These are phyloP conservation scores for Campopleginae sp. DNA, from an alignment of 2,888 invertebrate genomes.

Conservation along the genomic window DNA sequence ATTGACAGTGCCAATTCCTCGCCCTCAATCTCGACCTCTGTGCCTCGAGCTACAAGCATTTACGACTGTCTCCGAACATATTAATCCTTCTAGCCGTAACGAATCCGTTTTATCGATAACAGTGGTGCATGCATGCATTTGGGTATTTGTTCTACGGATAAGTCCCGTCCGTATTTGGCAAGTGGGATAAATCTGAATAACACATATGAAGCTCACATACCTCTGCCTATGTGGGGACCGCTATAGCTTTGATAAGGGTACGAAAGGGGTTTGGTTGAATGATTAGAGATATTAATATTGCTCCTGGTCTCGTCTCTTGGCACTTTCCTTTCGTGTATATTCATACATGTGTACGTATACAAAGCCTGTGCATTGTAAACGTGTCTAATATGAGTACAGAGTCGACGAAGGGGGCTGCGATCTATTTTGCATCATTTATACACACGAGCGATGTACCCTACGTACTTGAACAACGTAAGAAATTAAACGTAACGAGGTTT, in stretches of 20 bases:
- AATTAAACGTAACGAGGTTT: slow-evolving; percentile 32
- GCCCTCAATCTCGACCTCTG: slow-evolving; percentile 4
- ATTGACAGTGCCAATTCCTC: slow-evolving; percentile 55
- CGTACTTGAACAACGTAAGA: slow-evolving; percentile 24
- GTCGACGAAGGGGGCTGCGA: slow-evolving; percentile 57
- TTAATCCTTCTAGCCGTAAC: slow-evolving; percentile 76
- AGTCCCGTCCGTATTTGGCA: slow-evolving; percentile 77
- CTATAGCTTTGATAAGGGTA: slow-evolving; percentile 81
- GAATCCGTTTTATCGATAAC: slow-evolving; percentile 74
- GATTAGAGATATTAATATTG: slow-evolving; percentile 84
- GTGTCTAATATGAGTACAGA: slow-evolving; percentile 71
- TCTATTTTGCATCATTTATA: slow-evolving; percentile 28
- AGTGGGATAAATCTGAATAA: slow-evolving; percentile 83
- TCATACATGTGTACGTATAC: slow-evolving; percentile 16
- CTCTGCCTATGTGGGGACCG: slow-evolving; percentile 72
- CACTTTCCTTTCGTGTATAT: slow-evolving; percentile 13
- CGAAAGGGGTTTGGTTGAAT: slow-evolving; percentile 82
- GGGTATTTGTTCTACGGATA: slow-evolving; percentile 79
- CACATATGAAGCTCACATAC: slow-evolving; percentile 77
- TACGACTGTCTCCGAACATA: slow-evolving; percentile 64
- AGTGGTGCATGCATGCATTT: slow-evolving; percentile 73
- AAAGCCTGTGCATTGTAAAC: slow-evolving; percentile 32
- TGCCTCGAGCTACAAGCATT: slow-evolving; percentile 44
- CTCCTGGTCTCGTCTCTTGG: slow-evolving; percentile 63
- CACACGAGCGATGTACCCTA: not conserved